Evolutionary conservation across 1,140 invertebrate species (phyloP).

Genomic region (Listronotus bonariensis): DNA sequence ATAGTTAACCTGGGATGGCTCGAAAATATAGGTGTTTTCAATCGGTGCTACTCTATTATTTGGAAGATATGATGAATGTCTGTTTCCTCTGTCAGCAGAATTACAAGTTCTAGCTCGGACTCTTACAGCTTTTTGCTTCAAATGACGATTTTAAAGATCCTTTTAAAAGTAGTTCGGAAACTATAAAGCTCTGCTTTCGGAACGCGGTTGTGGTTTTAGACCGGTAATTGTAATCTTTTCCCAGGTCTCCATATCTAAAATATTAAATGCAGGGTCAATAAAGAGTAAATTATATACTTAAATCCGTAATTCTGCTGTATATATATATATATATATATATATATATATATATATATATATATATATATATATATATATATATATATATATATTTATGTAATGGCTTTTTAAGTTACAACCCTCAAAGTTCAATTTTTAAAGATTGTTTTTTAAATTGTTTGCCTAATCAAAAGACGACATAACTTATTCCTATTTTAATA

Average conservation of each 20-base stretch:
- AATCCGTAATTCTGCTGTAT: too few species aligned
- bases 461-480: too few species aligned
- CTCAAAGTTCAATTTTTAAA: too few species aligned
- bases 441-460: too few species aligned
- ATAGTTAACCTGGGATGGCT: constrained; percentile 55
- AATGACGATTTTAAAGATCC: constrained; percentile 45
- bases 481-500: too few species aligned
- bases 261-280: too few species aligned
- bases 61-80: constrained; percentile 55
- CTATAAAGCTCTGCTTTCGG: constrained; percentile 65
- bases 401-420: too few species aligned
- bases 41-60: constrained; percentile 54
- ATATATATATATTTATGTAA: too few species aligned
- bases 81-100: constrained; percentile 50
- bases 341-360: too few species aligned
- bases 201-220: constrained; percentile 72
- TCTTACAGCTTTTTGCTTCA: constrained; percentile 51
- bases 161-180: constrained; percentile 63
- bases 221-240: constrained; percentile 72
- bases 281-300: too few species aligned
- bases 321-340: too few species aligned
- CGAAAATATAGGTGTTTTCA: constrained; percentile 57
- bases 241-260: constrained; percentile 75
- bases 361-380: too few species aligned
- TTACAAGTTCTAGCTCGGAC: constrained; percentile 48